Evolutionary conservation across 2,888 invertebrate species (phyloP).

Genomic region (Dioctria rufipes): DNA sequence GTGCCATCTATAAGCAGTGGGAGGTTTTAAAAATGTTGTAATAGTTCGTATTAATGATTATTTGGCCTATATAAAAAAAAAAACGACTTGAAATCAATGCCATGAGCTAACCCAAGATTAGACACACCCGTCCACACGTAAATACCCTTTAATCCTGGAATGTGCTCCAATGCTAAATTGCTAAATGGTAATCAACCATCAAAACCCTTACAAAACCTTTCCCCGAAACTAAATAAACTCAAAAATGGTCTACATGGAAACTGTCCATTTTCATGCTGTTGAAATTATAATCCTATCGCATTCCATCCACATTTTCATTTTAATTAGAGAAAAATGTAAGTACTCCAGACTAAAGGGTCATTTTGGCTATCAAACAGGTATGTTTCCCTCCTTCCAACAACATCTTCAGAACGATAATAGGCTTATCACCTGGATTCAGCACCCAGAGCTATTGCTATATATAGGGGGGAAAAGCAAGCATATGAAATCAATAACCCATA

Average conservation of each 20-base stretch:
- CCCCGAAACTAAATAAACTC: slow-evolving; percentile 21
- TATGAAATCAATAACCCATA: slow-evolving; percentile 40
- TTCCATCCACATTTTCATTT: slow-evolving; percentile 36
- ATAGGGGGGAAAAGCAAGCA: neutral
- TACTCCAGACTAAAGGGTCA: neutral
- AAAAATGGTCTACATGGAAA: slow-evolving; percentile 17
- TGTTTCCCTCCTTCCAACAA: neutral
- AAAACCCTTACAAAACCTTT: neutral
- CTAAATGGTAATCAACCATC: too few relatives aligned
- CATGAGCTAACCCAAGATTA: too few relatives aligned
- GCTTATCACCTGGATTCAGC: slow-evolving; percentile 43
- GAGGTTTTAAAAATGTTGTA: too few relatives aligned
- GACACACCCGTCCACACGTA: too few relatives aligned
- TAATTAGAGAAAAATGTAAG: slow-evolving; percentile 27
- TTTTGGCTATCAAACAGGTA: neutral
- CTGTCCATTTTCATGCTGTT: neutral
- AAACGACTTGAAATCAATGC: too few relatives aligned
- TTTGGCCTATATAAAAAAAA: too few relatives aligned
- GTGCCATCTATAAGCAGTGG: too few relatives aligned
- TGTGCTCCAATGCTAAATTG: too few relatives aligned
- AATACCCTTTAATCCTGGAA: too few relatives aligned
- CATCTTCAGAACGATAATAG: slow-evolving; percentile 30
- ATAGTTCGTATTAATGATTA: too few relatives aligned
- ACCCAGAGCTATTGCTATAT: neutral
- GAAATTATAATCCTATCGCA: slow-evolving; percentile 3